A percentile compares a stretch with the other conserved stretches of the same genome.
These are phyloP conservation scores for Diadromus collaris DNA, from an alignment of 2,888 invertebrate species.

Conservation along the genomic window DNA sequence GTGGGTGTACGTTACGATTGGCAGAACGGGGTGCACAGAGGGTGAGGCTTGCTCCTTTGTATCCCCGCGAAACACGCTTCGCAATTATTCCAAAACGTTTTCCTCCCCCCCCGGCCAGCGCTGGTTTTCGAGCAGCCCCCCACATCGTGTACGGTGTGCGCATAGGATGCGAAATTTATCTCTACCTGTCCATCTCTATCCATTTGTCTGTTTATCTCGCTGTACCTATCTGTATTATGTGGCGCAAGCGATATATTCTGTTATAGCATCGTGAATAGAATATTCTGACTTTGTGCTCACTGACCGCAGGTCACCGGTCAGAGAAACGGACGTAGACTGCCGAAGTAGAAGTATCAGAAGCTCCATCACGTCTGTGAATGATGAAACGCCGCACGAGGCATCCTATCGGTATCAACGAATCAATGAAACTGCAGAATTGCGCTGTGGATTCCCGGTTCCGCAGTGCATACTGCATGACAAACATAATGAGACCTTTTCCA, in stretches of 20 bases:
- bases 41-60: conserved; percentile 53
- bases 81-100: conserved; percentile 69
- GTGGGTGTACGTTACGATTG: conserved; percentile 59
- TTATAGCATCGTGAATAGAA: conserved; percentile 23
- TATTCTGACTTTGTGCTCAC: conserved; percentile 18
- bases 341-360: background rate
- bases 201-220: conserved; percentile 50
- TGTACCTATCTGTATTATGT: conserved; percentile 24
- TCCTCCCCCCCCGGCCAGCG: conserved; percentile 36
- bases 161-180: conserved; percentile 51
- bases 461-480: background rate
- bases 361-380: background rate
- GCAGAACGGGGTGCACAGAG: conserved; percentile 38
- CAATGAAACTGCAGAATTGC: background rate
- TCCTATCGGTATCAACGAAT: background rate
- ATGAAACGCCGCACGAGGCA: background rate
- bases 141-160: conserved; percentile 28
- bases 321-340: conserved; percentile 9
- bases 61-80: conserved; percentile 56
- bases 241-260: conserved; percentile 29
- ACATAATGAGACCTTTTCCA: background rate
- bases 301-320: background rate
- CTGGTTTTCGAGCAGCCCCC: conserved; percentile 29
- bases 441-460: background rate
- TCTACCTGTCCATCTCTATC: conserved; percentile 46